Percentiles rank a stretch among this genome's conserved stretches.
phyloP scores from a whole-genome alignment of 1,140 invertebrate genomes.

The Drosophila sechellia region DNA sequence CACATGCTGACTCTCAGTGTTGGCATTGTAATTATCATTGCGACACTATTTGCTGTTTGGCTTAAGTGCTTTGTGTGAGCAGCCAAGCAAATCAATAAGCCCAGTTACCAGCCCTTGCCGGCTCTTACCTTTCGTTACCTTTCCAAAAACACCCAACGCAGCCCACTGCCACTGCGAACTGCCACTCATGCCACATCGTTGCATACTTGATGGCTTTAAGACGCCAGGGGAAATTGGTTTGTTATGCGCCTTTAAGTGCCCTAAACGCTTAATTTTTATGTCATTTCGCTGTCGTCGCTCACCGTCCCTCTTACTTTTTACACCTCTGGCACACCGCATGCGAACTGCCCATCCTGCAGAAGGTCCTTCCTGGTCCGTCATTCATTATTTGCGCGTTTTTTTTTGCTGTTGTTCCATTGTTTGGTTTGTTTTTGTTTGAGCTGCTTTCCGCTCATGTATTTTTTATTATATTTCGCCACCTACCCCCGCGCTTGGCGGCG shows the following conservation, averaged over 20 bases:
- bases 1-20: slow-evolving; percentile 50
- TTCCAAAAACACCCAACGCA: background rate
- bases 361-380: slow-evolving; percentile 56
- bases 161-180: background rate
- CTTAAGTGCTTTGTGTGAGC: slow-evolving; percentile 66
- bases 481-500: background rate
- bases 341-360: background rate
- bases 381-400: slow-evolving; percentile 77
- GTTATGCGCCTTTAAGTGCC: slow-evolving; percentile 79
- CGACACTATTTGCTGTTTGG: slow-evolving; percentile 80
- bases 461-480: slow-evolving; percentile 78
- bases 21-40: slow-evolving; percentile 80
- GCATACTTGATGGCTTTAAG: slow-evolving; percentile 72
- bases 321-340: background rate
- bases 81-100: slow-evolving; percentile 65
- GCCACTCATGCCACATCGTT: slow-evolving; percentile 34
- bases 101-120: slow-evolving; percentile 24
- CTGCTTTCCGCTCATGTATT: slow-evolving; percentile 75
- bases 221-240: slow-evolving; percentile 63
- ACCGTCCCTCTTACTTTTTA: slow-evolving; percentile 8
- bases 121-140: slow-evolving; percentile 1
- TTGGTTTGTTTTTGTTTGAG: slow-evolving; percentile 55
- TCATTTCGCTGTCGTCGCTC: slow-evolving; percentile 68
- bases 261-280: slow-evolving; percentile 82
- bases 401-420: slow-evolving; percentile 26